Conservation (phyloP, 2,797 vertebrate species). For the Bradypodion pumilum region DNA sequence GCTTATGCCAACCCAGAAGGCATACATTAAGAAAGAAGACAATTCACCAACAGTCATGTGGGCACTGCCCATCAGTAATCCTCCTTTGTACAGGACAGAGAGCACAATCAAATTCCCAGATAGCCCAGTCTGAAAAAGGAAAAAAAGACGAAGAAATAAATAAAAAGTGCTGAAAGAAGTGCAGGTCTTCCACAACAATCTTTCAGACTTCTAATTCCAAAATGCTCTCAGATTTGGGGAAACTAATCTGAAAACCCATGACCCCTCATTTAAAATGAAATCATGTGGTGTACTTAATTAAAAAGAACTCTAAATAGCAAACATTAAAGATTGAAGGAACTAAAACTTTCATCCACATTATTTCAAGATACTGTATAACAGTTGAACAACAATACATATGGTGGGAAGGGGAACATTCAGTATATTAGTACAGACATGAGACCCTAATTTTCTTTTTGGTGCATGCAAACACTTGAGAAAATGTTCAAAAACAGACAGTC, state of each 20-base stretch:
- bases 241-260: not conserved
- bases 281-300: not conserved
- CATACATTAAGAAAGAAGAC: slow-evolving; percentile 96
- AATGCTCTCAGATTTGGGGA: not conserved
- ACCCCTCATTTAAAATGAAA: not conserved
- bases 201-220: slow-evolving; percentile 25
- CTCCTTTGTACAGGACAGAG: slow-evolving; percentile 95
- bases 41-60: slow-evolving; percentile 96
- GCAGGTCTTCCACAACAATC: slow-evolving; percentile 28
- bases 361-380: not conserved
- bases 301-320: not conserved
- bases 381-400: not conserved
- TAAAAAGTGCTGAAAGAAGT: slow-evolving; percentile 24
- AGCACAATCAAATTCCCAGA: slow-evolving; percentile 95
- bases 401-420: not conserved
- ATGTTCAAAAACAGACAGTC: not conserved
- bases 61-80: slow-evolving; percentile 89
- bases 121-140: slow-evolving; percentile 84
- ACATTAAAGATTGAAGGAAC: not conserved
- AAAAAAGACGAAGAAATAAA: not conserved
- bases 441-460: not conserved
- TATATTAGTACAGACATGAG: not conserved
- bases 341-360: not conserved
- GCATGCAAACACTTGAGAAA: not conserved
- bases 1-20: slow-evolving; percentile 98